These are phyloP conservation scores for Drosophila nr. perissopoda DNA, from an alignment of 2,888 invertebrate genomes.

Conservation along the genomic window DNA sequence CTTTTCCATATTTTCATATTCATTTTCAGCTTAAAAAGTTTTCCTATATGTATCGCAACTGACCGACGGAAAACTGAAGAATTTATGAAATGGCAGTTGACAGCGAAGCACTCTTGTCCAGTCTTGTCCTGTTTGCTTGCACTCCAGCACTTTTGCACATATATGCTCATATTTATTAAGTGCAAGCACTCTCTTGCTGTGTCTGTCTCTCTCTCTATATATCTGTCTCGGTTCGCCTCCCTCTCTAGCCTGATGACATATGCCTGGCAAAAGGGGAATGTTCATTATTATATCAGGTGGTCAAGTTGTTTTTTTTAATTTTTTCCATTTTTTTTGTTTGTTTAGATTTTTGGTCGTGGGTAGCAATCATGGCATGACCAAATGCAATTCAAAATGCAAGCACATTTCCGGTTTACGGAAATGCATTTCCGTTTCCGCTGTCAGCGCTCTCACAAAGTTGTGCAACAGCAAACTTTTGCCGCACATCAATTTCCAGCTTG, in stretches of 20 bases:
- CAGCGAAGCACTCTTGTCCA: not conserved
- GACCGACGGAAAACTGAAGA: slow-evolving; percentile 16
- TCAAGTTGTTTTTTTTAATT: slow-evolving; percentile 19
- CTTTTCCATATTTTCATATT: slow-evolving; percentile 39
- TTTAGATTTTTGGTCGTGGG: slow-evolving; percentile 1
- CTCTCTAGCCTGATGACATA: slow-evolving; percentile 1
- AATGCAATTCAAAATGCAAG: slow-evolving; percentile 71
- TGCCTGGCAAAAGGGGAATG: slow-evolving; percentile 1
- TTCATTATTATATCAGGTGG: slow-evolving; percentile 36
- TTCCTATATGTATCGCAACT: not conserved
- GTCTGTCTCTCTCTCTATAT: not conserved
- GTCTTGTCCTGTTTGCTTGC: not conserved
- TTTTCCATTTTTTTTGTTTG: not conserved
- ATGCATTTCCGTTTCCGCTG: slow-evolving; percentile 77
- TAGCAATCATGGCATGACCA: slow-evolving; percentile 27
- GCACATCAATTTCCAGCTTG: slow-evolving; percentile 69
- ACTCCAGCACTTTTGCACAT: slow-evolving; percentile 12
- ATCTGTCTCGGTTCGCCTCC: not conserved
- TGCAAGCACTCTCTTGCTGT: not conserved
- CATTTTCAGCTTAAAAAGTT: slow-evolving; percentile 2
- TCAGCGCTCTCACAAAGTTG: slow-evolving; percentile 49
- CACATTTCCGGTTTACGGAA: slow-evolving; percentile 78
- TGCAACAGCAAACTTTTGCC: slow-evolving; percentile 39
- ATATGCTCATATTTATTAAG: slow-evolving; percentile 45
- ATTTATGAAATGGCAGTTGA: slow-evolving; percentile 21